Conservation (phyloP, 2,113 vertebrate genomes). For the Nycticebus coucang region DNA sequence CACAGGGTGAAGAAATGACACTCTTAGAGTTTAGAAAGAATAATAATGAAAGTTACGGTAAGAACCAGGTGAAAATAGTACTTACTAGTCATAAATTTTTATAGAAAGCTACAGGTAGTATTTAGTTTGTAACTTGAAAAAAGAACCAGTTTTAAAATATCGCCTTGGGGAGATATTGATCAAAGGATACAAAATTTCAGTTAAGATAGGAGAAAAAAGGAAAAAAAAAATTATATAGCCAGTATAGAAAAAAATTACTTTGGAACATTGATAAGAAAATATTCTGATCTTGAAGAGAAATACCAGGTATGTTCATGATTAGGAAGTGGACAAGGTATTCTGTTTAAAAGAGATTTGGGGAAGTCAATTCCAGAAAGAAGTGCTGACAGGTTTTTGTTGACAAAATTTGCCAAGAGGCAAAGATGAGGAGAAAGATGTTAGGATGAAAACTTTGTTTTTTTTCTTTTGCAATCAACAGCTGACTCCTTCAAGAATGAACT, state of each 20-base stretch:
- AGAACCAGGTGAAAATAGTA: conserved; percentile 29
- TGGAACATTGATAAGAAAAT: background rate
- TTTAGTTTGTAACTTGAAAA: conserved; percentile 38
- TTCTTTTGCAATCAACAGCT: conserved; percentile 58
- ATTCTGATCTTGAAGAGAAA: conserved; percentile 56
- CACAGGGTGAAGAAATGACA: conserved; percentile 40
- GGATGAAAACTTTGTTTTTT: conserved; percentile 19
- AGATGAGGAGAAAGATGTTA: conserved; percentile 80
- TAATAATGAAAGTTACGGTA: background rate
- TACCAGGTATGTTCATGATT: conserved; percentile 86
- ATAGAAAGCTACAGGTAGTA: background rate
- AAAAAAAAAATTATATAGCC: background rate
- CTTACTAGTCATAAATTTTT: conserved; percentile 32
- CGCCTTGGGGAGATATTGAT: background rate
- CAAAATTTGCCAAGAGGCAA: conserved; percentile 87
- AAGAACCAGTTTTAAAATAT: conserved; percentile 11
- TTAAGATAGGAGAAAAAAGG: background rate
- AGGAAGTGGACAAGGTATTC: conserved; percentile 85
- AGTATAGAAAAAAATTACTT: background rate
- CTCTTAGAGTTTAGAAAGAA: conserved; percentile 50
- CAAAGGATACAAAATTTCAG: background rate
- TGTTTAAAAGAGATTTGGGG: conserved; percentile 82
- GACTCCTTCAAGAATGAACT: conserved; percentile 73
- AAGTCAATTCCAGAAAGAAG: conserved; percentile 87
- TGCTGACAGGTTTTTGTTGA: conserved; percentile 89